phyloP scores from a whole-genome alignment of 2,888 invertebrate genomes.

The Maniola hyperantus region DNA sequence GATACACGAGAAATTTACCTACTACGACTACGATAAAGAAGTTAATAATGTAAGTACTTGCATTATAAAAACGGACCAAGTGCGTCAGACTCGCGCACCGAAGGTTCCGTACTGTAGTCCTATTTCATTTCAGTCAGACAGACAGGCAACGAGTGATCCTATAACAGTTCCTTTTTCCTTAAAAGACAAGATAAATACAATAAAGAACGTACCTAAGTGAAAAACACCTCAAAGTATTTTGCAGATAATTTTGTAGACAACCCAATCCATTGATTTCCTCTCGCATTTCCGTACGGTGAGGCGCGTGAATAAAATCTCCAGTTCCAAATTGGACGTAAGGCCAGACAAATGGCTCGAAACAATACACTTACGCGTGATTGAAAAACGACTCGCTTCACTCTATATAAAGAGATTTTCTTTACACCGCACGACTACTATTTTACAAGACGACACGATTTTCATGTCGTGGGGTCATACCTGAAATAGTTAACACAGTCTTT shows the following conservation, averaged over 20 bases:
- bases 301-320: constrained; percentile 37
- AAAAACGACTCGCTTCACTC: constrained; percentile 37
- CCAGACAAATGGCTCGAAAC: constrained; percentile 60
- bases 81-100: no score
- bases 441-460: not conserved
- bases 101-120: no score
- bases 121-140: no score
- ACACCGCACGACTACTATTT: not conserved
- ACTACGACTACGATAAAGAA: no score
- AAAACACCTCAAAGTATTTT: not conserved
- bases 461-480: no score
- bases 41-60: no score
- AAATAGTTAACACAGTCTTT: no score
- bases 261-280: constrained; percentile 21
- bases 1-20: no score
- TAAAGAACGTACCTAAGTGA: not conserved
- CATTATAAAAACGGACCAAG: no score
- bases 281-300: constrained; percentile 31
- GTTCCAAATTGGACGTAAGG: constrained; percentile 54
- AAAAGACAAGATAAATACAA: no score
- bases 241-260: constrained; percentile 5
- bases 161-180: no score
- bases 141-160: no score
- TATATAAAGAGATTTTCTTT: constrained; percentile 13
- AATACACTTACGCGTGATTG: constrained; percentile 54